phyloP scores from a whole-genome alignment of 2,113 vertebrate species.

The Myiozetetes cayanensis region DNA sequence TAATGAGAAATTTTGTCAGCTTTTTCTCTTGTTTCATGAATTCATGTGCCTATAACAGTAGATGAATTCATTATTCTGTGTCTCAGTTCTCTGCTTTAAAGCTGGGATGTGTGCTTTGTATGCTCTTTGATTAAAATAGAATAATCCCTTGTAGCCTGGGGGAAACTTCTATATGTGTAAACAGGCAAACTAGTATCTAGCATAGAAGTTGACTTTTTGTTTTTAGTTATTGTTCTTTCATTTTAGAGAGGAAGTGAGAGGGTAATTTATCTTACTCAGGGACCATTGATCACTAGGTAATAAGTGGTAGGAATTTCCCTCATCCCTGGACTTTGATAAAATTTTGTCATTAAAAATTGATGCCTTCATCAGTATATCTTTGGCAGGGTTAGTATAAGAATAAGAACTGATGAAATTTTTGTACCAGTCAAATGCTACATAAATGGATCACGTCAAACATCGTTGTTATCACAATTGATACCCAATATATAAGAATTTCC shows the following conservation, averaged over 20 bases:
- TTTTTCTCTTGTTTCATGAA: neutral
- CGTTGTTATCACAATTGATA: neutral
- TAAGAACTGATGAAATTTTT: neutral
- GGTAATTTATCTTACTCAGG: neutral
- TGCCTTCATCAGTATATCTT: neutral
- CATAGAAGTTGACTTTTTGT: neutral
- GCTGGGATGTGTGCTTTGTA: neutral
- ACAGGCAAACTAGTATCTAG: neutral
- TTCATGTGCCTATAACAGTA: neutral
- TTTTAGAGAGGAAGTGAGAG: neutral
- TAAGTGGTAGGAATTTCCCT: neutral
- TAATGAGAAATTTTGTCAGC: neutral
- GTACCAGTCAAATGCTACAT: neutral
- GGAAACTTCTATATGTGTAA: neutral
- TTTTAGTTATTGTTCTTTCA: neutral
- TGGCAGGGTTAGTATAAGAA: neutral
- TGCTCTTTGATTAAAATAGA: neutral
- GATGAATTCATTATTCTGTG: neutral
- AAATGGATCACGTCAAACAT: neutral
- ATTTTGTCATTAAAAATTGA: neutral
- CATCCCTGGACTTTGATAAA: neutral
- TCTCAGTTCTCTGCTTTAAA: neutral
- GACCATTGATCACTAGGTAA: neutral
- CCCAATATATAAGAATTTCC: neutral
- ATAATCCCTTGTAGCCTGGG: neutral